Evolutionary conservation across 2,888 invertebrate genomes (phyloP), one percentile per base, ranked within the genome.

Genomic region (Aphidius colemani): DNA sequence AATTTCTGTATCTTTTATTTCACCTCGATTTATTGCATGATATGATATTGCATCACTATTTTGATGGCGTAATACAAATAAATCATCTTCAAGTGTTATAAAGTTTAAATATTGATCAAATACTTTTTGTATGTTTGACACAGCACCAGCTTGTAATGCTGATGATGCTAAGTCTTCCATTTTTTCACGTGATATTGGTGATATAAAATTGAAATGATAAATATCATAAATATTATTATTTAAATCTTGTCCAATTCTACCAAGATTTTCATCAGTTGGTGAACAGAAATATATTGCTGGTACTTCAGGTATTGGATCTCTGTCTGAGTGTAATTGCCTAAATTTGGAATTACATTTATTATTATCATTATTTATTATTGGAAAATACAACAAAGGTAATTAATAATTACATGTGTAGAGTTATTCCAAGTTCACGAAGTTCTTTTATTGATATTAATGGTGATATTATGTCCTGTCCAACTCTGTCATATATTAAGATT

Each of bases 71-170:
- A 98, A 85, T 61, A 95, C 89, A 83, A 98, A 99, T 82, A 99
- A 88, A 80, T 99, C 98, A 83, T 99, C 97, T 85, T 99, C 99
- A 69, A 99, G 85, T 55, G 95, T 93, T 73, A 99, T 97, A 77
- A 99, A 99, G 84, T 98, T 98, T 61, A 98, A 87, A 86, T 98
- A 99, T 83, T 99, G 99, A 83, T 99, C 99, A 84, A 90, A 98
- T 10, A 99, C 88, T 85, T 97, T 97, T 70, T 95, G 94, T 66
- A 98, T 93, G 78, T 92, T 93, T 50, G 93, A 88, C n/a, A 95
- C 94, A 71, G 93, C 91, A 75, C 94, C 94, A 0, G 95, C 90
- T 74, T 95, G 92, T 53, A 99, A 88, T 0, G 98, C 95, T 2
- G 96, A 91, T 0, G 93, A 89, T 2, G 99, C 99, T 61, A 99